Conservation (phyloP, 2,797 vertebrate species). For the Lepidocolaptes lacrymiger region DNA sequence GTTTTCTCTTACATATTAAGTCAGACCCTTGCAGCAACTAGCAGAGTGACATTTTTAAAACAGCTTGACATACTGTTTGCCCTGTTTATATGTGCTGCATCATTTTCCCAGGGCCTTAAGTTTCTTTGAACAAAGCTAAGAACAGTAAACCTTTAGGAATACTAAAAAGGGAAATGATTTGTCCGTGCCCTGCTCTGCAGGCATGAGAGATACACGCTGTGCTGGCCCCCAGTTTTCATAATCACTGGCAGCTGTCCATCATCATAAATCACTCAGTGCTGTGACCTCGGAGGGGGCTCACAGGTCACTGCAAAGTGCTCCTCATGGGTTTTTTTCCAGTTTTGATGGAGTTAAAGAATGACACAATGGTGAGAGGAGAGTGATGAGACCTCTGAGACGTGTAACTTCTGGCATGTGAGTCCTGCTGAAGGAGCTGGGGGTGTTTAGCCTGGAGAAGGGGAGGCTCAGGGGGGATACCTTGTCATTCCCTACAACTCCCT, state of each 20-base stretch:
- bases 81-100: neutral
- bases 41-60: conserved; percentile 11
- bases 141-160: conserved; percentile 25
- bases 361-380: neutral
- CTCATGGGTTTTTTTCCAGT: neutral
- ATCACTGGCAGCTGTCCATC: neutral
- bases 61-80: neutral
- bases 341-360: neutral
- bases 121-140: conserved; percentile 33
- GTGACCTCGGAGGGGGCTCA: neutral
- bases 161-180: neutral
- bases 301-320: conserved; percentile 7
- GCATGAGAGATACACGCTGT: neutral
- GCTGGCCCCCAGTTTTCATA: neutral
- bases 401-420: neutral
- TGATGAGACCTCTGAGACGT: neutral
- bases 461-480: neutral
- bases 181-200: neutral
- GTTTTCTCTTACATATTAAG: conserved; percentile 55
- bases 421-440: neutral
- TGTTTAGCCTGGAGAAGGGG: neutral
- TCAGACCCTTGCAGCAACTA: neutral
- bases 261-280: neutral
- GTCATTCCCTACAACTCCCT: neutral
- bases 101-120: neutral